phyloP scores from a whole-genome alignment of 2,797 vertebrate species.

The Schizothorax lantsangensis region DNA sequence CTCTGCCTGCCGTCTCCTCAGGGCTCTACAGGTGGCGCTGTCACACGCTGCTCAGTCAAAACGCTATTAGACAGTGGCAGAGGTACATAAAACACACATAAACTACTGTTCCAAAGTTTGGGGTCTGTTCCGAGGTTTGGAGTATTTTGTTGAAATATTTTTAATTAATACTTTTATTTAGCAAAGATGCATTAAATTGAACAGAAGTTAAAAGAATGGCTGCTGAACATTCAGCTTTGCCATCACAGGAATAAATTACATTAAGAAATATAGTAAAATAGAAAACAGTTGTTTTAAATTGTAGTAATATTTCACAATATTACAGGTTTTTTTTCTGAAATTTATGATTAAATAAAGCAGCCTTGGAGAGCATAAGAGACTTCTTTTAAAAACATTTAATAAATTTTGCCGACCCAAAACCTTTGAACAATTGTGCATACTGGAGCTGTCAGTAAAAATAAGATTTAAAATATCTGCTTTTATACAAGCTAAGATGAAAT shows the following conservation, averaged over 20 bases:
- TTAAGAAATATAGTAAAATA: neutral
- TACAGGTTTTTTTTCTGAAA: neutral
- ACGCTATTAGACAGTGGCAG: conserved; percentile 89
- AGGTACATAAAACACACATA: conserved; percentile 75
- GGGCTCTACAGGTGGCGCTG: conserved; percentile 73
- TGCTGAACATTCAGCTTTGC: neutral
- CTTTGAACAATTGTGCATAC: neutral
- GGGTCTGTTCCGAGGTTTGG: neutral
- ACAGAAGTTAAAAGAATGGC: neutral
- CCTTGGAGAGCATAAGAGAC: neutral
- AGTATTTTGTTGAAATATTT: neutral
- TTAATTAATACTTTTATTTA: neutral
- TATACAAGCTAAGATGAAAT: neutral
- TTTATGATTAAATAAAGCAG: neutral
- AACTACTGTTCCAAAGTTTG: neutral
- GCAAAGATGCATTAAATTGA: neutral
- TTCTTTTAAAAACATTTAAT: neutral
- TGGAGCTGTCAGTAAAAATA: neutral
- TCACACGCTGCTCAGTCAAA: conserved; percentile 86
- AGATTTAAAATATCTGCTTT: neutral
- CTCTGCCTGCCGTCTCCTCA: conserved; percentile 78
- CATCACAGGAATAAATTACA: neutral
- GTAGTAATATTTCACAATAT: neutral
- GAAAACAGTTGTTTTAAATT: neutral
- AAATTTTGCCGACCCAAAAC: neutral